Evolutionary conservation across 2,888 invertebrate genomes (phyloP).

Genomic region (Chalcosyrphus nemorum): DNA sequence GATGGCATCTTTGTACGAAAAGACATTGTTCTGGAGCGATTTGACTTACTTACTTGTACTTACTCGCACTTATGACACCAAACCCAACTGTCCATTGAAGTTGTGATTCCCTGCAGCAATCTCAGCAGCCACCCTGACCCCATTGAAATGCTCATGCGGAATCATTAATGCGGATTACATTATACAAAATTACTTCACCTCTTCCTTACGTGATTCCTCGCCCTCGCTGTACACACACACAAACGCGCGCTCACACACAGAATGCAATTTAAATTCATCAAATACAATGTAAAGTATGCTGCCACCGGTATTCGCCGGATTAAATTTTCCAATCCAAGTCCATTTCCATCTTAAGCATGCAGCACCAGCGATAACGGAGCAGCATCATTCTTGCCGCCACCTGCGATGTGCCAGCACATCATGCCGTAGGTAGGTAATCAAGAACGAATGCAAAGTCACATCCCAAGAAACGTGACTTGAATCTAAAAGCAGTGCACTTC

Average conservation of each 20-base stretch:
- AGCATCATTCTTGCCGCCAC: background rate
- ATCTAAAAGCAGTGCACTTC: slow-evolving; percentile 26
- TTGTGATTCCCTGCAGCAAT: too few species aligned
- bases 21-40: too few species aligned
- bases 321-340: slow-evolving; percentile 8
- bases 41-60: too few species aligned
- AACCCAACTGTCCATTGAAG: too few species aligned
- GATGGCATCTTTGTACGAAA: too few species aligned
- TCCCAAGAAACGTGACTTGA: slow-evolving; percentile 48
- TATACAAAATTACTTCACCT: background rate
- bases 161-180: background rate
- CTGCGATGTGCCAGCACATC: background rate
- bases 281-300: slow-evolving; percentile 14
- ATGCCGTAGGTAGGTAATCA: slow-evolving; percentile 34
- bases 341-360: background rate
- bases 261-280: slow-evolving; percentile 42
- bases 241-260: background rate
- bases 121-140: too few species aligned
- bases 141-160: background rate
- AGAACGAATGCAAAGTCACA: slow-evolving; percentile 58
- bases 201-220: background rate
- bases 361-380: background rate
- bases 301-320: background rate
- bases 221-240: too few species aligned
- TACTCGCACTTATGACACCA: too few species aligned